phyloP scores from a whole-genome alignment of 2,888 invertebrate genomes.

The Chrysopilus asiliformis region DNA sequence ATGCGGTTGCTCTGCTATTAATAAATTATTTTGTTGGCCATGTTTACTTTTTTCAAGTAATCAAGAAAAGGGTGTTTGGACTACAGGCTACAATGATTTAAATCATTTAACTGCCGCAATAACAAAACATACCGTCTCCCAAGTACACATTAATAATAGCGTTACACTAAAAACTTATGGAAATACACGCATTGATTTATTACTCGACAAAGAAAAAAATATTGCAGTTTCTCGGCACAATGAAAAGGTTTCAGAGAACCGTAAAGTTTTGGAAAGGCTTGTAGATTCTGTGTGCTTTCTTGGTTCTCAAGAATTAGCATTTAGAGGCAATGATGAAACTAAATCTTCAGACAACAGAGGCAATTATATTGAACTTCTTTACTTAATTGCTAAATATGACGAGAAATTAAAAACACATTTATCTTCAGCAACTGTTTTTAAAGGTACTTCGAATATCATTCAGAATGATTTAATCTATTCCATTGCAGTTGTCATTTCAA shows the following conservation, averaged over 20 bases:
- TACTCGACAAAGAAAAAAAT: no score
- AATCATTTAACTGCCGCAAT: no score
- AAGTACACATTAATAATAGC: no score
- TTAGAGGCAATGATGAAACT: slow-evolving; percentile 22
- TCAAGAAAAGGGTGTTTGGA: no score
- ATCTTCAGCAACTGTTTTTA: slow-evolving; percentile 19
- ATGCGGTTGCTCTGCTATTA: no score
- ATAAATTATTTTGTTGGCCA: no score
- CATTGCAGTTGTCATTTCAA: slow-evolving; percentile 20
- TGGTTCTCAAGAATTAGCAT: slow-evolving; percentile 18
- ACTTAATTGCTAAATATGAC: slow-evolving; percentile 21
- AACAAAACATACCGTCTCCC: no score
- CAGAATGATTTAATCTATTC: slow-evolving; percentile 24
- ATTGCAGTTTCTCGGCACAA: no score
- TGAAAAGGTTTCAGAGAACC: slow-evolving; percentile 1
- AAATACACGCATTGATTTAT: no score
- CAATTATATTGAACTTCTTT: slow-evolving; percentile 20
- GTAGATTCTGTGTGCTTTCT: slow-evolving; percentile 1
- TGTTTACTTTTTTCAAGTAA: no score
- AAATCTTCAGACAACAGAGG: slow-evolving; percentile 18
- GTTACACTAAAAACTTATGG: no score
- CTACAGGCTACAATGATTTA: no score
- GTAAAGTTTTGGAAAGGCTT: slow-evolving; percentile 1
- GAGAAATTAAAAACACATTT: slow-evolving; percentile 18
- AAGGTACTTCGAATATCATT: slow-evolving; percentile 22